Percentiles rank a stretch among this genome's conserved stretches.
Conservation (phyloP, 1,140 invertebrate species). For the Apis cerana region DNA sequence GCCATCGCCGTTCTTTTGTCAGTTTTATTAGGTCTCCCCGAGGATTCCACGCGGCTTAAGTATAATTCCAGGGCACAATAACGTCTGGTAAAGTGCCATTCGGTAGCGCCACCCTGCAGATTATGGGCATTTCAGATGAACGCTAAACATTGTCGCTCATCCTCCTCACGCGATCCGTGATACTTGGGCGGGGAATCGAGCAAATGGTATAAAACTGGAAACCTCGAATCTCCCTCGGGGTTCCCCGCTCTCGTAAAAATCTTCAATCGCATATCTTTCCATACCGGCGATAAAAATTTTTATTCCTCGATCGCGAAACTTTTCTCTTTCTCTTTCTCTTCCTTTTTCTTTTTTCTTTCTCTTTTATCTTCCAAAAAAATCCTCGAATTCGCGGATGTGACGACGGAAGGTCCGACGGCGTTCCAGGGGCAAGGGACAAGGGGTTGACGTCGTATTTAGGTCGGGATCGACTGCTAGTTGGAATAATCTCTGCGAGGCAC, state of each 20-base stretch:
- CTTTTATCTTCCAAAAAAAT: too few species aligned
- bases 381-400: background rate
- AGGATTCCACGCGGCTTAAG: constrained; percentile 9
- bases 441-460: constrained; percentile 25
- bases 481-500: constrained; percentile 36
- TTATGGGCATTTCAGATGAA: background rate
- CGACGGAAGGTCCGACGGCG: background rate
- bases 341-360: too few species aligned
- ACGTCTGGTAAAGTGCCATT: constrained; percentile 6
- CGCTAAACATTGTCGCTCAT: background rate
- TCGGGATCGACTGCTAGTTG: constrained; percentile 37
- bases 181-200: background rate
- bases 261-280: background rate
- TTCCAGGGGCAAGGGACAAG: constrained; percentile 1
- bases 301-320: background rate
- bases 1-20: background rate
- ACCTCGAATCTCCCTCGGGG: background rate
- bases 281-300: background rate
- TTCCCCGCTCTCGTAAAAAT: background rate
- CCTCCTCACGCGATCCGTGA: background rate
- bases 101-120: background rate
- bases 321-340: too few species aligned
- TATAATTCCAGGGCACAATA: constrained; percentile 16
- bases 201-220: background rate
- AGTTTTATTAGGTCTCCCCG: constrained; percentile 27